Evolutionary conservation across 2,888 invertebrate species (phyloP), one percentile per base, ranked within the genome.

Genomic region (Cyrtodaria siliqua): DNA sequence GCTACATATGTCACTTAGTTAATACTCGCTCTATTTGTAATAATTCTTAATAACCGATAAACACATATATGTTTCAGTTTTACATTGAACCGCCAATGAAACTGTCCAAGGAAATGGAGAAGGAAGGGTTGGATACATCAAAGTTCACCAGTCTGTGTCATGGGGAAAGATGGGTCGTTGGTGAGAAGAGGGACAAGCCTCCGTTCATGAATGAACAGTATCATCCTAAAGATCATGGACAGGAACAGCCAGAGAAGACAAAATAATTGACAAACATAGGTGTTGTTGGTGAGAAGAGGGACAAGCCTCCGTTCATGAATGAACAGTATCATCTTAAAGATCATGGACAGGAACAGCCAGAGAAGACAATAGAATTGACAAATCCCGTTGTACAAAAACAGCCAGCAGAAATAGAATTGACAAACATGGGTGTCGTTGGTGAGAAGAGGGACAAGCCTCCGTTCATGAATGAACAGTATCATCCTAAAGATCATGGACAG

Each of bases 141-240:
- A 33, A 24, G 24, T 73, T 78, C 44, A 33, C 59, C 18, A 62
- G 64, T 56, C 18, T 73, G 14, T 38, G 57, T 33, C 68, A 68
- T 33, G 78, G 78, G 23, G 78, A 78, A 61, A 73, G 69, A 2
- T 78, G 78, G 78, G 38, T 52, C 18, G 69, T 73, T 27, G 78
- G 78, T 4, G 55, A 63, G 9, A 20, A 23, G 4, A 53, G 73
- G 50, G 42, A 66, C 1, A 20, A 23, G 4, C 55, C 73, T 27
- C 56, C 42, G 9, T 78, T 73, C 27, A 69, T 78, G 69, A 12
- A 33, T 12, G 33, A 8, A 33, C 4, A 33, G 12, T 33, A 33
- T 33, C 33, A 33, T 12, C 4, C 6, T 33, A 33, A 33, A 33
- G n/a, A n/a, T n/a, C n/a, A n/a, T n/a, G n/a, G n/a, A n/a, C n/a